phyloP scores from a whole-genome alignment of 2,888 invertebrate species.

The Microctonus hyperodae region DNA sequence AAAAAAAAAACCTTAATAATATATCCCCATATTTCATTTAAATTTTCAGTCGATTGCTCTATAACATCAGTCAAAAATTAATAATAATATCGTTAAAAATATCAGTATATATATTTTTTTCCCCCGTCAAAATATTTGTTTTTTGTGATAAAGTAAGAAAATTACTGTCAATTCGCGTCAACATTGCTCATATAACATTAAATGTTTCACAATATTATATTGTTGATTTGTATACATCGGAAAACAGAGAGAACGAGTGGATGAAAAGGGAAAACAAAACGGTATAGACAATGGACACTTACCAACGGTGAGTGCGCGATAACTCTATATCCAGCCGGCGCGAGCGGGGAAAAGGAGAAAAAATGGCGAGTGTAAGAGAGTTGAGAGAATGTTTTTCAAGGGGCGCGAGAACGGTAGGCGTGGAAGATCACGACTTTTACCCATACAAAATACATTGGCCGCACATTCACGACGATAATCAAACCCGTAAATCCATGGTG shows the following conservation, averaged over 20 bases:
- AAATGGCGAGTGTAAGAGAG: constrained; percentile 27
- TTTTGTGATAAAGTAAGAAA: constrained; percentile 5
- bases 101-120: background rate
- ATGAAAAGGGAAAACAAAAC: constrained; percentile 20
- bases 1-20: constrained; percentile 1
- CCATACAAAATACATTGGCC: constrained; percentile 51
- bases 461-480: constrained; percentile 50
- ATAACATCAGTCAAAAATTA: background rate
- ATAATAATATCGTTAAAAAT: background rate
- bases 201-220: no score
- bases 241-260: background rate
- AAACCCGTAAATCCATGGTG: constrained; percentile 54
- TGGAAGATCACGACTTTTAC: constrained; percentile 57
- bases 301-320: constrained; percentile 49
- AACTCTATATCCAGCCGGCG: constrained; percentile 49
- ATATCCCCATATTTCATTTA: background rate
- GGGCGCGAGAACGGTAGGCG: constrained; percentile 48
- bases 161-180: constrained; percentile 7
- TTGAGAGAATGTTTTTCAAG: constrained; percentile 29
- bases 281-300: constrained; percentile 53
- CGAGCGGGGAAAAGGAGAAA: constrained; percentile 20
- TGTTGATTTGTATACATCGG: background rate
- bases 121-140: no score
- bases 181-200: background rate
- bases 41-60: background rate